phyloP scores from a whole-genome alignment of 1,140 invertebrate species.

The Euura lappo region DNA sequence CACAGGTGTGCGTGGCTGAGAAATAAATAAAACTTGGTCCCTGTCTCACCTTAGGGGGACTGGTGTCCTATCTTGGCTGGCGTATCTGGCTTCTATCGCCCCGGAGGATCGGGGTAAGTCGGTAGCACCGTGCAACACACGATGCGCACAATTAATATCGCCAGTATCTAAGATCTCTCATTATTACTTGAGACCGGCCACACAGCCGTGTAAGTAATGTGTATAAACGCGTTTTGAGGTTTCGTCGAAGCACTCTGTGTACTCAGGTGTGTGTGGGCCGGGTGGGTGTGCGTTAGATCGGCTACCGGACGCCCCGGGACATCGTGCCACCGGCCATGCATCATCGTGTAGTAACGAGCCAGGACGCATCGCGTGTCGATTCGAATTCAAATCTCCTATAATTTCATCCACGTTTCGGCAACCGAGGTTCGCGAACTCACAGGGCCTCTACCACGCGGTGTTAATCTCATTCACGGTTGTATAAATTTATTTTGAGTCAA shows the following conservation, averaged over 20 bases:
- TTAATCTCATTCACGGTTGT: too few relatives aligned
- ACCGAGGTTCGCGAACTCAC: not conserved
- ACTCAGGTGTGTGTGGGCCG: not conserved
- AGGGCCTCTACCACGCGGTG: not conserved
- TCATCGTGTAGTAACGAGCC: constrained; percentile 56
- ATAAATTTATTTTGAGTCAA: too few relatives aligned
- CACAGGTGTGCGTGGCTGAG: constrained; percentile 1
- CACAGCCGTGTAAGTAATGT: not conserved
- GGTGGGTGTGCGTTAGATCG: constrained; percentile 19
- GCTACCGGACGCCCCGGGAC: constrained; percentile 60
- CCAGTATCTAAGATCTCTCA: constrained; percentile 59
- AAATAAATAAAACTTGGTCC: constrained; percentile 31
- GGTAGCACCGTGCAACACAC: constrained; percentile 52
- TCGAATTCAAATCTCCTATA: constrained; percentile 60
- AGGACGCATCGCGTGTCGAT: constrained; percentile 59
- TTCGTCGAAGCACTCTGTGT: not conserved
- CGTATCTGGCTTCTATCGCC: constrained; percentile 42
- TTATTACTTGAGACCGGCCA: constrained; percentile 47
- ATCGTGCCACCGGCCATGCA: constrained; percentile 54
- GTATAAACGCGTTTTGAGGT: not conserved
- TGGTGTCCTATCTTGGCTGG: constrained; percentile 46
- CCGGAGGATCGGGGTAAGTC: constrained; percentile 58
- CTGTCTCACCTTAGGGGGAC: constrained; percentile 23
- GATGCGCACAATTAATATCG: constrained; percentile 61
- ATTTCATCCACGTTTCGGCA: not conserved